phyloP scores from a whole-genome alignment of 2,888 invertebrate genomes.

The Clanis bilineata region DNA sequence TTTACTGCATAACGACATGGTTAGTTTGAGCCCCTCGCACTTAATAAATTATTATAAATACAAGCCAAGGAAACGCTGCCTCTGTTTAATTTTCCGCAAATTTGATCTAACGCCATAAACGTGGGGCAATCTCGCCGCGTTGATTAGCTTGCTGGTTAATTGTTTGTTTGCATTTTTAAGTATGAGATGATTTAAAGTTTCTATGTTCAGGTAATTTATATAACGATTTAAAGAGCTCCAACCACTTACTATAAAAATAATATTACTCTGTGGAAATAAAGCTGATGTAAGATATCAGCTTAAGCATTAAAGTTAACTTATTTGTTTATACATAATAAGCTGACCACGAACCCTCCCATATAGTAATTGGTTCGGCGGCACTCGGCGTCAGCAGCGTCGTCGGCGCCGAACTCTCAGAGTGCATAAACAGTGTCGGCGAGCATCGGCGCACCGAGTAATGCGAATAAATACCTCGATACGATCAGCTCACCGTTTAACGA shows the following conservation, averaged over 20 bases:
- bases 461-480: slow-evolving; percentile 77
- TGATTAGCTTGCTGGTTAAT: slow-evolving; percentile 30
- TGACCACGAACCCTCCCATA: slow-evolving; percentile 49
- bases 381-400: slow-evolving; percentile 35
- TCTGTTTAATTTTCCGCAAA: slow-evolving; percentile 78
- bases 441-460: slow-evolving; percentile 63
- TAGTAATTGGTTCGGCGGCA: slow-evolving; percentile 45
- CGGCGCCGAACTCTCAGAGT: slow-evolving; percentile 47
- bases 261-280: not conserved
- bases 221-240: not conserved
- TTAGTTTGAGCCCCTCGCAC: slow-evolving; percentile 76
- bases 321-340: slow-evolving; percentile 52
- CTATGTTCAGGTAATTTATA: not conserved
- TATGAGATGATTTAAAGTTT: not conserved
- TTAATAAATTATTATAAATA: slow-evolving; percentile 77
- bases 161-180: slow-evolving; percentile 8
- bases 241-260: not conserved
- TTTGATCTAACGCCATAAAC: slow-evolving; percentile 72
- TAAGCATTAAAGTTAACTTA: slow-evolving; percentile 39
- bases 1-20: slow-evolving; percentile 74
- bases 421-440: slow-evolving; percentile 70
- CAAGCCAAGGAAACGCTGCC: slow-evolving; percentile 56
- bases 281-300: not conserved
- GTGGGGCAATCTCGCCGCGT: slow-evolving; percentile 34
- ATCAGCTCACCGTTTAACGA: slow-evolving; percentile 80